These are phyloP conservation scores for Arizona elegans DNA, from an alignment of 2,113 vertebrate genomes.

Conservation along the genomic window DNA sequence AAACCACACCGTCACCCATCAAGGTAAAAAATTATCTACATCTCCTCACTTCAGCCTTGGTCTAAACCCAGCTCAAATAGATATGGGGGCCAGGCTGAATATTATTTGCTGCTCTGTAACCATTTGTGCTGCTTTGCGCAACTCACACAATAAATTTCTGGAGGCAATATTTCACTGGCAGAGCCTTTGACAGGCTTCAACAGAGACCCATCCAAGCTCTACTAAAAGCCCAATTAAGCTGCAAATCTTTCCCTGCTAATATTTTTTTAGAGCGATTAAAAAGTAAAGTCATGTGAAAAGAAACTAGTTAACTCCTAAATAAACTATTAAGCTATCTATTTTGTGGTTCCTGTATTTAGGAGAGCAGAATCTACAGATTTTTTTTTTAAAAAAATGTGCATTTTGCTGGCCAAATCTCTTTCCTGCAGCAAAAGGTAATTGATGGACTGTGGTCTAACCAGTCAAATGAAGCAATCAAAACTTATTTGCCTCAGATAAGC, in stretches of 20 bases:
- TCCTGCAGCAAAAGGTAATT: slow-evolving; percentile 54
- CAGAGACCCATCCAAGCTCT: not conserved
- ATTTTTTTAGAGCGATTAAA: not conserved
- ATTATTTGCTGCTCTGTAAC: not conserved
- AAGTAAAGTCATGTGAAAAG: not conserved
- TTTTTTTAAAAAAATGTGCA: slow-evolving; percentile 20
- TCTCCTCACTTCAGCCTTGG: not conserved
- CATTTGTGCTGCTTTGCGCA: not conserved
- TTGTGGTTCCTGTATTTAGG: not conserved
- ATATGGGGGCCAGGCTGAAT: not conserved
- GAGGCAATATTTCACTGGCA: not conserved
- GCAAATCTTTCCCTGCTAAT: slow-evolving; percentile 1
- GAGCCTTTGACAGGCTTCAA: not conserved
- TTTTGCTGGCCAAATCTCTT: slow-evolving; percentile 14
- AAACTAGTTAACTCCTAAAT: not conserved
- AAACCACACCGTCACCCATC: not conserved
- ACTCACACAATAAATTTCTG: not conserved
- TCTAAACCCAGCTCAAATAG: not conserved
- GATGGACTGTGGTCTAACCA: slow-evolving; percentile 60
- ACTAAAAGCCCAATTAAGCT: not conserved
- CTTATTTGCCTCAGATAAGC: slow-evolving; percentile 61
- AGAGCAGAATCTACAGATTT: slow-evolving; percentile 30
- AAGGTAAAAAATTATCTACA: not conserved
- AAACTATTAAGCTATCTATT: not conserved
- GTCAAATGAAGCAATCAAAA: slow-evolving; percentile 62